Percentiles rank a stretch among this genome's conserved stretches.
These are phyloP conservation scores for Alligator mississippiensis DNA, from an alignment of 2,113 vertebrate genomes.

Conservation along the genomic window DNA sequence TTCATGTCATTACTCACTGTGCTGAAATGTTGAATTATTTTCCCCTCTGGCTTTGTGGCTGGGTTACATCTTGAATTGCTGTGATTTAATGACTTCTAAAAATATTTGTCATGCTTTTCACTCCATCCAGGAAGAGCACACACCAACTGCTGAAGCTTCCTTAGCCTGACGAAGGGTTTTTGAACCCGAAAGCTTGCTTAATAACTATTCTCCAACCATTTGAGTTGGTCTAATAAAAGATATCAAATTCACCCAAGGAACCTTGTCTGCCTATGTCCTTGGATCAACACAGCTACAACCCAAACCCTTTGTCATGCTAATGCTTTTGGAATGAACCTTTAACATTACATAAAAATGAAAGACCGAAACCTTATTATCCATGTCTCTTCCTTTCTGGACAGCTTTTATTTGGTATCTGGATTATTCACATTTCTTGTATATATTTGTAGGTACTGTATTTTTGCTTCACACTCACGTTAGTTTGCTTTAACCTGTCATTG, in stretches of 20 bases:
- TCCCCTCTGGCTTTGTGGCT: background rate
- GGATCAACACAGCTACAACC: no score
- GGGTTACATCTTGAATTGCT: background rate
- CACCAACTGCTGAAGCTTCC: no score
- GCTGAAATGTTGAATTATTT: background rate
- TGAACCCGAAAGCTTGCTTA: no score
- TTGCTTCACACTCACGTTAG: background rate
- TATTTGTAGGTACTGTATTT: background rate
- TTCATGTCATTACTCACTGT: background rate
- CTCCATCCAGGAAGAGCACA: no score
- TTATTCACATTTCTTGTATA: background rate
- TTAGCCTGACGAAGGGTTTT: no score
- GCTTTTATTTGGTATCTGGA: background rate
- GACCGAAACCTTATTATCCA: background rate
- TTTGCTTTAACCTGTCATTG: background rate
- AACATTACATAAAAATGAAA: background rate
- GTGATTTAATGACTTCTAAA: background rate
- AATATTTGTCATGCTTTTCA: fast-evolving
- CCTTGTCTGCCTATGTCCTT: no score
- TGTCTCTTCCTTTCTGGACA: background rate
- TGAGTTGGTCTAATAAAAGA: no score
- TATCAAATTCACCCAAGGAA: no score
- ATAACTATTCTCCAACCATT: no score
- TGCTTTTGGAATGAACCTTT: background rate
- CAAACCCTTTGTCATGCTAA: fast-evolving